A percentile compares a stretch with the other conserved stretches of the same genome.
Conservation (phyloP, 2,113 vertebrate species). For the Anas platyrhynchos region DNA sequence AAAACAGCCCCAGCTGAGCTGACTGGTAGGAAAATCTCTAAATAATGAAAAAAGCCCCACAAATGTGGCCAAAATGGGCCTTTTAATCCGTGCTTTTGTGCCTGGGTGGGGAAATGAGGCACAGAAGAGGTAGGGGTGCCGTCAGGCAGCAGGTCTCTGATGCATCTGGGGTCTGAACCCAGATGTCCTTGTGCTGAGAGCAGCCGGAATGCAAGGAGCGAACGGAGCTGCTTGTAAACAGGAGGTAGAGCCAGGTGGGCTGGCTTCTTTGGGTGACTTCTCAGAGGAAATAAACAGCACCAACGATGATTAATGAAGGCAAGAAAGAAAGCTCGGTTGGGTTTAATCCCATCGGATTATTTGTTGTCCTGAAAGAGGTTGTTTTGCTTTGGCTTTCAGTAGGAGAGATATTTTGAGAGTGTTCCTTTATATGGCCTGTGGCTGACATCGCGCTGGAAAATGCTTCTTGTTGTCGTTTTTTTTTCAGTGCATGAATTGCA, state of each 20-base stretch:
- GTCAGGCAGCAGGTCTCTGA: not conserved
- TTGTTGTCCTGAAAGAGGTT: not conserved
- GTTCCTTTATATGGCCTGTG: not conserved
- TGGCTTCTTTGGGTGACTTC: not conserved
- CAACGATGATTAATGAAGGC: not conserved
- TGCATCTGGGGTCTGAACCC: rapidly evolving
- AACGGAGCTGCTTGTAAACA: not conserved
- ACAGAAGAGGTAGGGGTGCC: not conserved
- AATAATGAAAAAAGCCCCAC: not conserved
- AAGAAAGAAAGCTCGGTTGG: not conserved
- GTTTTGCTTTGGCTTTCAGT: not conserved
- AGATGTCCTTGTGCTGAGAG: not conserved
- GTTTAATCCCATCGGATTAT: rapidly evolving
- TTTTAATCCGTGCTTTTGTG: not conserved
- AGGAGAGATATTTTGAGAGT: slow-evolving; percentile 10
- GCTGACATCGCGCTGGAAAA: slow-evolving; percentile 12
- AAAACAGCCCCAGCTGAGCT: not conserved
- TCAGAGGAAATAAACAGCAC: not conserved
- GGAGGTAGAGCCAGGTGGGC: not conserved
- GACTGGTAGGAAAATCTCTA: no score
- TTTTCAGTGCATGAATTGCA: not conserved
- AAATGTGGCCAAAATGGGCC: not conserved
- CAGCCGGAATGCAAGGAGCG: not conserved
- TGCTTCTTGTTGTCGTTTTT: not conserved
- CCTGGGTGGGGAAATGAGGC: not conserved